Base-by-base conservation (phyloP, 2,113 vertebrate species). In the Plectropomus leopardus region DNA sequence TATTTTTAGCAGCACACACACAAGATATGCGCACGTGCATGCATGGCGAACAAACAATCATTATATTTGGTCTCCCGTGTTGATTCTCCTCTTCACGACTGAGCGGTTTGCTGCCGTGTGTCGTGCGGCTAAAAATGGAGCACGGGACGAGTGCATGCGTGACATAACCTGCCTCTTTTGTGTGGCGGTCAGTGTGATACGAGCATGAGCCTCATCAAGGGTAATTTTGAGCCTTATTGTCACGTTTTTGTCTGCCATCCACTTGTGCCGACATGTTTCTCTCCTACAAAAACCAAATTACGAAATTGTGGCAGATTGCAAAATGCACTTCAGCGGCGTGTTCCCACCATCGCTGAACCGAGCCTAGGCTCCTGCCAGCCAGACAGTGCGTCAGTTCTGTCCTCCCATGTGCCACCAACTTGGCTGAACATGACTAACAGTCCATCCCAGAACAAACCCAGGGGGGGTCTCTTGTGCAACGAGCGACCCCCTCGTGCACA, bases 1-100 rank as follows among this genome's bases (percentile, higher is more conserved):
- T 93, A 93, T 94, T 93, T 93, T 90, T 94, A 94, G 93, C 85
- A 82, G 0, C 63, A 4, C 80, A 65, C 85, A 66, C 64, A 30
- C 26, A 32, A 85, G 87, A 89, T 82, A 85, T 84, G 85, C 7
- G 40, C 87, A 90, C 82, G 88, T 88, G 89, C 82, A 80, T n/a
- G 76, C 75, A 34, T 72, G 73, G 87, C 21, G 64, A 85, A 91
- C 90, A 88, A 91, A 91, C 89, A 86, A 42, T 88, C 84, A 88
- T 89, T 88, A 90, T 90, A 92, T 92, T 88, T 85, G 90, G 81
- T 71, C 74, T 87, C 87, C 84, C 53, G 53, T 72, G 86, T 72
- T 78, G 72, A 82, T 83, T 76, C 84, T 72, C 69, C 68, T 76
- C 69, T 61, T 72, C 68, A 72, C 55, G 50, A 85, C 21, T 61